Percentiles rank a stretch among this genome's conserved stretches.
These are phyloP conservation scores for Bostrychus sinensis DNA, from an alignment of 2,113 vertebrate genomes.

Conservation along the genomic window DNA sequence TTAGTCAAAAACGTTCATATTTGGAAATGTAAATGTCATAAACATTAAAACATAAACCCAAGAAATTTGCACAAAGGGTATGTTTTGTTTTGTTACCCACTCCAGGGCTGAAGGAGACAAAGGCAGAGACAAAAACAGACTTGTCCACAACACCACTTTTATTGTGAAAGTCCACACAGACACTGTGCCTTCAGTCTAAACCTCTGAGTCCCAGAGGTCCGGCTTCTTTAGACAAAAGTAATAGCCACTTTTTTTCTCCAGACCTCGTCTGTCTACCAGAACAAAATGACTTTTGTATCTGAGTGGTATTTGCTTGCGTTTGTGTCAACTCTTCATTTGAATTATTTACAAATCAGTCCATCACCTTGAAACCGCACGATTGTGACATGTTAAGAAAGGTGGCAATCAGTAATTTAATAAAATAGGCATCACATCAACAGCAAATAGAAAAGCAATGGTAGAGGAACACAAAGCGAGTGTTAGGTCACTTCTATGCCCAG, in stretches of 20 bases:
- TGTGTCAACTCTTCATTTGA: constrained; percentile 19
- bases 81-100: too few species aligned
- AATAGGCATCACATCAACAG: constrained; percentile 60
- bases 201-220: too few species aligned
- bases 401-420: constrained; percentile 55
- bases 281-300: too few species aligned
- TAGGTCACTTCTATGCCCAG: constrained; percentile 24
- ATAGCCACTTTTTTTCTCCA: too few species aligned
- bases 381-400: constrained; percentile 21
- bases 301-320: too few species aligned
- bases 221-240: too few species aligned
- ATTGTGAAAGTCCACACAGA: constrained; percentile 61
- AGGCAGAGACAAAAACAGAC: background rate
- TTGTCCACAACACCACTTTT: constrained; percentile 63
- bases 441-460: constrained; percentile 50
- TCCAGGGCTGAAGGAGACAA: too few species aligned
- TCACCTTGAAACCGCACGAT: constrained; percentile 6
- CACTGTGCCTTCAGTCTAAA: background rate
- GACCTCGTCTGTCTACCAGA: too few species aligned
- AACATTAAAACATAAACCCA: too few species aligned
- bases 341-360: constrained; percentile 64
- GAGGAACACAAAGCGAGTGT: constrained; percentile 19
- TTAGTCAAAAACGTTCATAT: too few species aligned
- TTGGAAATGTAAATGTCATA: too few species aligned
- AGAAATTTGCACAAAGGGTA: too few species aligned